Conservation (phyloP, 2,113 vertebrate species). For the Amblyopsis rosae region DNA sequence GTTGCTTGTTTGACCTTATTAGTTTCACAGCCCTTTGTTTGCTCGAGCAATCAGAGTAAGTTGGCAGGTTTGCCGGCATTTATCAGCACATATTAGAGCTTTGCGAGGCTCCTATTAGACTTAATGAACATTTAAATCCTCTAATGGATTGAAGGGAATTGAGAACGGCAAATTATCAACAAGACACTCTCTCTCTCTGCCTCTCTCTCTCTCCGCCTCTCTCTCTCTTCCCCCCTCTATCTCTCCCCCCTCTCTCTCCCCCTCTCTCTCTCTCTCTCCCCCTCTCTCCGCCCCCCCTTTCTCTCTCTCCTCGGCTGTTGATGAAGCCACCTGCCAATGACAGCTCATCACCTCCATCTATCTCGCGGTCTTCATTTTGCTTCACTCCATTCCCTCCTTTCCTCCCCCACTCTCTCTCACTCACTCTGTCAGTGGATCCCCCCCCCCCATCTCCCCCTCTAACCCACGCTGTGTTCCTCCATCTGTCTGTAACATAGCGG, state of each 20-base stretch:
- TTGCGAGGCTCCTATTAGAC: constrained; percentile 62
- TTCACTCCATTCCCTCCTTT: not conserved
- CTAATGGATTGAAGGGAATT: constrained; percentile 71
- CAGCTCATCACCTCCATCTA: not conserved
- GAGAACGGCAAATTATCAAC: constrained; percentile 63
- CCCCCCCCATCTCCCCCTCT: constrained; percentile 19
- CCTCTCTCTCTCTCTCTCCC: constrained; percentile 13
- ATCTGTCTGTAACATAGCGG: constrained; percentile 33
- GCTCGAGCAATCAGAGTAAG: constrained; percentile 55
- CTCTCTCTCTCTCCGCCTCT: constrained; percentile 20
- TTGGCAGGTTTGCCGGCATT: constrained; percentile 62
- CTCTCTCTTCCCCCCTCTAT: constrained; percentile 26
- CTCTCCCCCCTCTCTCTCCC: not conserved
- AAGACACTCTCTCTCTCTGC: constrained; percentile 38
- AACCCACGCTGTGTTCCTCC: constrained; percentile 27
- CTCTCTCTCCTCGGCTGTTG: not conserved
- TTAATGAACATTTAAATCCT: constrained; percentile 74
- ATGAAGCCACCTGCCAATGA: too few relatives aligned
- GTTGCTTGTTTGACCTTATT: constrained; percentile 62
- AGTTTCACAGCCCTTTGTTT: constrained; percentile 36
- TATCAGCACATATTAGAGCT: constrained; percentile 68
- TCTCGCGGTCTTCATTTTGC: constrained; percentile 8
- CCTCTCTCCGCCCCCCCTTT: constrained; percentile 5
- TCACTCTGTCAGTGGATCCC: constrained; percentile 24
- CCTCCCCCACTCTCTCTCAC: not conserved